Base-by-base conservation (phyloP, 2,888 invertebrate genomes). In the Trichopoda pennipes region DNA sequence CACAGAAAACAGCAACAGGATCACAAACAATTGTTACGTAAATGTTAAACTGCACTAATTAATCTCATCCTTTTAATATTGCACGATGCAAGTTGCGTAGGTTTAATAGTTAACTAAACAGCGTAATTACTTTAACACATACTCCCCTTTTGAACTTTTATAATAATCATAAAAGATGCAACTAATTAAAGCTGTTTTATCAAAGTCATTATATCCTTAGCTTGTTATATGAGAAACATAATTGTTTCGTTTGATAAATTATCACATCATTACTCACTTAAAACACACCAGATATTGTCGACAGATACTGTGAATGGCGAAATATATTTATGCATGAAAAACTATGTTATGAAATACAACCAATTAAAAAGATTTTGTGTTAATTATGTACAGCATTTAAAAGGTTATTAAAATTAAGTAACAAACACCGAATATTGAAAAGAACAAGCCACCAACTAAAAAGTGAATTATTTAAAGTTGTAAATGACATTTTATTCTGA, bases 371-470 rank as follows among this genome's bases (percentile, higher is more conserved):
- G 28, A 49, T 58, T 53, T 56, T 60, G 44, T 64, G 44, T 64
- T 64, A 69, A 80, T 80, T 70, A 80, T 61, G 80, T 66, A 42
- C 42, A 61, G 53, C 56, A 81, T 74, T 73, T 63, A 73, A 60
- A 77, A 73, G 49, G 63, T 74, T 78, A 78, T 74, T 77, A 74
- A 78, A 47, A 77, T 58, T 69, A 44, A 74, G 56, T 47, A 64
- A 78, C 58, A 53, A 60, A 78, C 58, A 77, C 56, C n/a, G 44
- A 49, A 42, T 0, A 12, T 8, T 3, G 14, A 42, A 28, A 42
- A 55, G 1, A 12, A 19, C 9, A 19, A 42, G 12, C 1, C 38
- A 53, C 10, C 14, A 8, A 56, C 28, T 35, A 53, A 19, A 58
- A 73, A 49, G 19, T 28, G 58, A 69, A 55, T 23, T 63, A 9